Evolutionary conservation across 2,888 invertebrate genomes (phyloP).

Genomic region (Scrobipalpa costella): DNA sequence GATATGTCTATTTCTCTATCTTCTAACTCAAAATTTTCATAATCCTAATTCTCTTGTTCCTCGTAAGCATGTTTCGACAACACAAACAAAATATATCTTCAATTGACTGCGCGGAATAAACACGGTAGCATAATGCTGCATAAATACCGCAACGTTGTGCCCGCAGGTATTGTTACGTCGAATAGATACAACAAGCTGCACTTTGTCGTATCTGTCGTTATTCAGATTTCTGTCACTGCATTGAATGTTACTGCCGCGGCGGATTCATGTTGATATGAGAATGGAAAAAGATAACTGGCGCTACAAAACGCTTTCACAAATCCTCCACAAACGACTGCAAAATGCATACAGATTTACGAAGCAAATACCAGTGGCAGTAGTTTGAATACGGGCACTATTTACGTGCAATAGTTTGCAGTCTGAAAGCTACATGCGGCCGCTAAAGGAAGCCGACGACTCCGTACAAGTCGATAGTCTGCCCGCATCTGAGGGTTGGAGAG

Average conservation of each 20-base stretch:
- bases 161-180: constrained; percentile 17
- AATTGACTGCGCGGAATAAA: neutral
- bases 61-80: neutral
- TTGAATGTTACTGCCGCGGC: neutral
- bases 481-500: neutral
- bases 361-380: constrained; percentile 14
- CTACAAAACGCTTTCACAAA: constrained; percentile 7
- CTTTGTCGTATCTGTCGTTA: constrained; percentile 4
- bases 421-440: constrained; percentile 15
- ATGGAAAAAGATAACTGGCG: constrained; percentile 2
- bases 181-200: constrained; percentile 8
- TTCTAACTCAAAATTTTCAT: too few species aligned
- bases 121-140: constrained; percentile 8
- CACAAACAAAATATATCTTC: neutral
- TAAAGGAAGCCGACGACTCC: constrained; percentile 9
- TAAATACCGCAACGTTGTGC: constrained; percentile 18
- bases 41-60: too few species aligned
- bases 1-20: too few species aligned
- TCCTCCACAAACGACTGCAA: constrained; percentile 16
- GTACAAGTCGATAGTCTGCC: constrained; percentile 11
- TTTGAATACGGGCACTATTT: constrained; percentile 16
- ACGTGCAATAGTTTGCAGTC: constrained; percentile 14
- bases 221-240: neutral
- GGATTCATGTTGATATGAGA: neutral
- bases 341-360: constrained; percentile 17